These are phyloP conservation scores for Aphodius granarius DNA, from an alignment of 2,888 invertebrate species.

Conservation along the genomic window DNA sequence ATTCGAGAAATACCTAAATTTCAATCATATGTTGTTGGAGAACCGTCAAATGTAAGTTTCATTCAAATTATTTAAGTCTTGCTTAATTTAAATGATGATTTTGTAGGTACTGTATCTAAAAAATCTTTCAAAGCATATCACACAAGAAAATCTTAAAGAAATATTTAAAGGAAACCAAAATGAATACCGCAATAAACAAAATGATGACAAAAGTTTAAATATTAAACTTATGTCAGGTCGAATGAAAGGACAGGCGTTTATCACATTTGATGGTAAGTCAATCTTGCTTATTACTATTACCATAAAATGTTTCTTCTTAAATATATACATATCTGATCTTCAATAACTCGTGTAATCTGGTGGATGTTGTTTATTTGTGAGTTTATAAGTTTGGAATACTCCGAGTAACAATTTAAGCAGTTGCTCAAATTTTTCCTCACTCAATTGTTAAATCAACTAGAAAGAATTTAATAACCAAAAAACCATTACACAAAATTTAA, in stretches of 20 bases:
- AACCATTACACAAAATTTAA: no score
- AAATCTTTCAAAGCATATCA: constrained; percentile 58
- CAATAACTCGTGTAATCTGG: no score
- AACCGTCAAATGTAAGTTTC: constrained; percentile 59
- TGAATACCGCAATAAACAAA: no score
- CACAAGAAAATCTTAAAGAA: constrained; percentile 54
- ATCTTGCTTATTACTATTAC: no score
- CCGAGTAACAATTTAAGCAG: no score
- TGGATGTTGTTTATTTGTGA: no score
- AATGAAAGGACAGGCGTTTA: constrained; percentile 64
- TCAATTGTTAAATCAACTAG: no score
- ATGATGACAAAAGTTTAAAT: constrained; percentile 46
- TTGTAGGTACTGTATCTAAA: constrained; percentile 60
- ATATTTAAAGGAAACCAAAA: constrained; percentile 58
- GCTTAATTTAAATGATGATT: constrained; percentile 18
- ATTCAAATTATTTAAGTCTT: background rate
- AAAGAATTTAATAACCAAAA: no score
- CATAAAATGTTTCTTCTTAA: no score
- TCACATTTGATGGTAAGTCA: constrained; percentile 56
- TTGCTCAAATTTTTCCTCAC: no score
- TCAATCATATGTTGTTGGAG: constrained; percentile 58
- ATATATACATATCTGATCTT: no score
- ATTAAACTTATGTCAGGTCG: constrained; percentile 57
- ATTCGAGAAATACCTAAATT: constrained; percentile 60
- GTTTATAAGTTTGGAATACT: no score